A percentile compares a stretch with the other conserved stretches of the same genome.
Evolutionary conservation across 2,113 vertebrate genomes (phyloP).

Genomic region (Bufo gargarizans): DNA sequence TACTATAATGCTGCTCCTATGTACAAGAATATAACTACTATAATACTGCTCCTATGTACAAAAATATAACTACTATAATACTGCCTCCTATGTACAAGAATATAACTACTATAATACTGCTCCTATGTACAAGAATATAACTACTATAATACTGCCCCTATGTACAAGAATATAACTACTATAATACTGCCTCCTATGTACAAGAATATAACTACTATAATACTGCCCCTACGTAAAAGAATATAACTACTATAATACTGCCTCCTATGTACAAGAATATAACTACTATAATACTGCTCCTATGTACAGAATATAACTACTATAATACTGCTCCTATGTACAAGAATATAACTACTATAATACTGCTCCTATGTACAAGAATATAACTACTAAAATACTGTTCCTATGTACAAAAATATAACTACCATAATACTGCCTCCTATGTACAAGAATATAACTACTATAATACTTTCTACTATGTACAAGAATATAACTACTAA

Average conservation of each 20-base stretch:
- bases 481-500: neutral
- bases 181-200: neutral
- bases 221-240: too few relatives aligned
- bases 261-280: neutral
- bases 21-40: neutral
- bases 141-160: neutral
- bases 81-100: neutral
- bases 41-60: neutral
- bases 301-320: constrained; percentile 1
- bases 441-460: neutral
- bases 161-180: neutral
- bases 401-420: neutral
- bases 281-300: neutral
- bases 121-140: neutral
- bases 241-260: constrained; percentile 7
- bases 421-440: neutral
- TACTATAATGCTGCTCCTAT: constrained; percentile 6
- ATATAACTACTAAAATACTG: neutral
- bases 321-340: neutral
- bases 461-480: neutral
- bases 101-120: neutral
- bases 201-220: neutral
- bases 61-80: neutral
- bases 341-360: constrained; percentile 5
- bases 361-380: too few relatives aligned